These are phyloP conservation scores for Macrosiphum euphorbiae DNA, from an alignment of 2,888 invertebrate genomes.

Conservation along the genomic window DNA sequence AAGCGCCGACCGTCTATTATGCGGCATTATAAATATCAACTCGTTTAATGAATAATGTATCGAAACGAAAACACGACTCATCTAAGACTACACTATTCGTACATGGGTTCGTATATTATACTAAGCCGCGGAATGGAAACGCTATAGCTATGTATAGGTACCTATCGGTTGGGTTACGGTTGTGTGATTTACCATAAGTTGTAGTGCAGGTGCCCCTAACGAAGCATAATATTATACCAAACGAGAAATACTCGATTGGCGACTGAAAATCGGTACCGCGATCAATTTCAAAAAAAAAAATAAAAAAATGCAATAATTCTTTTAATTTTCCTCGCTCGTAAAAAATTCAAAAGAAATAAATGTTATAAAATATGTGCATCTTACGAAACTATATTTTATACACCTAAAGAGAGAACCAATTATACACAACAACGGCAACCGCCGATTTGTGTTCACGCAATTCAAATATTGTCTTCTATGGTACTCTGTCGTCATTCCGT, in stretches of 20 bases:
- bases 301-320: neutral
- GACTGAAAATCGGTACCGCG: neutral
- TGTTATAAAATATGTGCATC: neutral
- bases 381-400: neutral
- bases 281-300: neutral
- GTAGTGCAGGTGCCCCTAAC: neutral
- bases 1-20: neutral
- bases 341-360: neutral
- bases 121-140: neutral
- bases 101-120: neutral
- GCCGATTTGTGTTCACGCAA: neutral
- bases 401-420: neutral
- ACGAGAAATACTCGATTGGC: neutral
- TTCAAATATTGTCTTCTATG: neutral
- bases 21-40: conserved; percentile 1
- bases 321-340: neutral
- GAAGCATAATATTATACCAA: neutral
- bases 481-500: neutral
- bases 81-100: neutral
- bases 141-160: neutral
- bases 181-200: neutral
- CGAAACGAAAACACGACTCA: neutral
- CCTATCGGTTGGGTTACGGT: neutral
- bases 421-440: neutral
- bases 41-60: conserved; percentile 17